These are phyloP conservation scores for Gallinago paraguaiae DNA, from an alignment of 2,113 vertebrate genomes.

Conservation along the genomic window DNA sequence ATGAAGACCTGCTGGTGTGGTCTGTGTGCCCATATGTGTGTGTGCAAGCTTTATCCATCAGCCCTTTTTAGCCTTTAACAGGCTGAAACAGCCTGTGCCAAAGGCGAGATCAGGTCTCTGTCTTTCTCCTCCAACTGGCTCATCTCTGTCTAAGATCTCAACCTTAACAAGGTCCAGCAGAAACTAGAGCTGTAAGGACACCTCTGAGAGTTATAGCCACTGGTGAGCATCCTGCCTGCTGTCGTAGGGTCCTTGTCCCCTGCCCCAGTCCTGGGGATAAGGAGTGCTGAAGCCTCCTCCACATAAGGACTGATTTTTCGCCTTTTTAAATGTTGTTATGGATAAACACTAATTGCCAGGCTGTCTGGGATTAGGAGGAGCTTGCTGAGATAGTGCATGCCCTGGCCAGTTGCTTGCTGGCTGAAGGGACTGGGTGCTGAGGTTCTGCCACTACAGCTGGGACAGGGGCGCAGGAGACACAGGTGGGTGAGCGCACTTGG, in stretches of 20 bases:
- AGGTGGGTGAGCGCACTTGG: no score
- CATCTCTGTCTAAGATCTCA: background rate
- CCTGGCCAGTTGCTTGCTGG: background rate
- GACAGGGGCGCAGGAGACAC: background rate
- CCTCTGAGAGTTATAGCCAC: background rate
- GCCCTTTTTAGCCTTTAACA: background rate
- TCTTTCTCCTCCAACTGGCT: background rate
- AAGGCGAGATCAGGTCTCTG: background rate
- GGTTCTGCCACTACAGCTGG: background rate
- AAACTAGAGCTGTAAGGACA: background rate
- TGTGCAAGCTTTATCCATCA: background rate
- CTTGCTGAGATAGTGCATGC: background rate
- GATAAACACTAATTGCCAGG: background rate
- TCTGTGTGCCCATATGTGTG: rapidly evolving
- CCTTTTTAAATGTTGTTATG: constrained; percentile 3
- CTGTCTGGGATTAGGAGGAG: background rate
- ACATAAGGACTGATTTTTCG: background rate
- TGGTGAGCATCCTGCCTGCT: background rate
- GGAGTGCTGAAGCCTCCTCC: background rate
- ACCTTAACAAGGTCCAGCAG: background rate
- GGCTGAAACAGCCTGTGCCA: background rate
- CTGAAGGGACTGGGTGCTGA: background rate
- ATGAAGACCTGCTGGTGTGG: background rate
- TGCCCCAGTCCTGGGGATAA: background rate
- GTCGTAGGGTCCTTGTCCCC: background rate